phyloP scores from a whole-genome alignment of 2,888 invertebrate species.

The Cerastoderma edule region DNA sequence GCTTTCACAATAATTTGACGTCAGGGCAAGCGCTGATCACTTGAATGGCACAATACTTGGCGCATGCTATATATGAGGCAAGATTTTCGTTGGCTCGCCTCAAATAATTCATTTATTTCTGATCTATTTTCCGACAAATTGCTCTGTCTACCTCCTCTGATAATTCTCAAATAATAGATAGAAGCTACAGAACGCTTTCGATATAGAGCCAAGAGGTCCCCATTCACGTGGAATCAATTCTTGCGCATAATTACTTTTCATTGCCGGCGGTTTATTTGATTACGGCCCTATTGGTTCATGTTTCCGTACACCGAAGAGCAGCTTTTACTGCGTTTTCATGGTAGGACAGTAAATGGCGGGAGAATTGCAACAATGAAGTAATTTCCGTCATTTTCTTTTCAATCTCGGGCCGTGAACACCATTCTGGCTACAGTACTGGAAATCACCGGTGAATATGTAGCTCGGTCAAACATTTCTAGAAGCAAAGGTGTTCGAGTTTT shows the following conservation, averaged over 20 bases:
- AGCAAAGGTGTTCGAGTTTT: too few relatives aligned
- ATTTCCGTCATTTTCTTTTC: not conserved
- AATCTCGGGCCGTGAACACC: too few relatives aligned
- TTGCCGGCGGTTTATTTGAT: not conserved
- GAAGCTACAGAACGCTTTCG: not conserved
- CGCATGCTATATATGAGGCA: too few relatives aligned
- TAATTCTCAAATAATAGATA: not conserved
- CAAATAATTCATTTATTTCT: constrained; percentile 4
- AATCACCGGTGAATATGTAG: too few relatives aligned
- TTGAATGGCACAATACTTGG: too few relatives aligned
- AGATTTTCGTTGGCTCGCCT: not conserved
- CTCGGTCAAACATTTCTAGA: too few relatives aligned
- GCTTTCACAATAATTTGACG: too few relatives aligned
- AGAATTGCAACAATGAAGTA: not conserved
- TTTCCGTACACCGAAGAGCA: not conserved
- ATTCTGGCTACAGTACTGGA: too few relatives aligned
- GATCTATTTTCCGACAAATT: not conserved
- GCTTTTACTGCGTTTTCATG: constrained; percentile 1
- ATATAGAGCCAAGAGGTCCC: not conserved
- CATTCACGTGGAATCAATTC: constrained; percentile 8
- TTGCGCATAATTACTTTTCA: constrained; percentile 9
- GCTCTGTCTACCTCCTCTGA: not conserved
- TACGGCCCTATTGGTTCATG: not conserved
- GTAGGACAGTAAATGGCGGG: not conserved
- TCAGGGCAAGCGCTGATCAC: too few relatives aligned